These are phyloP conservation scores for Tricholaema leucomelas DNA, from an alignment of 2,113 vertebrate species.

Conservation along the genomic window DNA sequence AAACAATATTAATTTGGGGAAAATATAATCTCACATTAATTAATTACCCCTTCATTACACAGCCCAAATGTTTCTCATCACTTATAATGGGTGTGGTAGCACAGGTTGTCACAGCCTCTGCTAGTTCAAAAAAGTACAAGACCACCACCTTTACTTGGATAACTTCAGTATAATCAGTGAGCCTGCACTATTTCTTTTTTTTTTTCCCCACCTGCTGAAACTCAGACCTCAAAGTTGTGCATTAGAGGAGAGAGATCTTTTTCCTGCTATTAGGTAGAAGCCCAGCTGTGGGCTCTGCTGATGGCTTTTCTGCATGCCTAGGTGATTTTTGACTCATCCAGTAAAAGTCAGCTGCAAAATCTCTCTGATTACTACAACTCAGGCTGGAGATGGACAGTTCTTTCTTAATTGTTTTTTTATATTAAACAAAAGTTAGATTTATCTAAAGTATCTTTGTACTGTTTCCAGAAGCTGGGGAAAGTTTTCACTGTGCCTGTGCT, in stretches of 20 bases:
- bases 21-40: no score
- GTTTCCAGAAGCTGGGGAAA: neutral
- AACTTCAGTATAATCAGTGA: neutral
- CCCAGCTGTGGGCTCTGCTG: neutral
- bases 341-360: neutral
- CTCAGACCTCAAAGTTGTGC: neutral
- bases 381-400: neutral
- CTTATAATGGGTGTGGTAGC: neutral
- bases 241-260: neutral
- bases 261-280: neutral
- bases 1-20: no score
- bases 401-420: neutral
- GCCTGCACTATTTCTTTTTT: neutral
- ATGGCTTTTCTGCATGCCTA: neutral
- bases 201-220: neutral
- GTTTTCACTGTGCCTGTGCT: rapidly evolving
- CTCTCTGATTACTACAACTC: neutral
- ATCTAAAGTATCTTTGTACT: neutral
- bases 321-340: neutral
- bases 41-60: no score
- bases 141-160: neutral
- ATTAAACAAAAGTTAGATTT: neutral
- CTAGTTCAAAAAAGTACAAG: neutral
- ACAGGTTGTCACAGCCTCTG: neutral
- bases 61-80: neutral